Percentiles rank a stretch among this genome's conserved stretches.
Conservation (phyloP, 2,888 invertebrate species). For the Sinopyrophorus schimmeli region DNA sequence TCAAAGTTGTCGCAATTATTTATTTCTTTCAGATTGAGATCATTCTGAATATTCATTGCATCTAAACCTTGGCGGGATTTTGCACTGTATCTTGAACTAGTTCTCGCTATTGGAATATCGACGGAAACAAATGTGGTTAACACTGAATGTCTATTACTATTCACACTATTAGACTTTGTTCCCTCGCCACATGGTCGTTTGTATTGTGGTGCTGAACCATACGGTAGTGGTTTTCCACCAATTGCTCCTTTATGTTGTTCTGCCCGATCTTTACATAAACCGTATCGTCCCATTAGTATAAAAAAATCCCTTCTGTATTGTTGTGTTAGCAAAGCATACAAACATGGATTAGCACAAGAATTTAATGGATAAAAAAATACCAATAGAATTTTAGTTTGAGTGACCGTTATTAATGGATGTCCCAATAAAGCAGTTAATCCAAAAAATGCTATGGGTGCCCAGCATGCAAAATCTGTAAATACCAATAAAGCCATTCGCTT, state of each 20-base stretch:
- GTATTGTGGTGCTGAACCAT: constrained; percentile 50
- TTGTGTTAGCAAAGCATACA: constrained; percentile 69
- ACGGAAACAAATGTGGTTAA: constrained; percentile 53
- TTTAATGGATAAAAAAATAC: constrained; percentile 73
- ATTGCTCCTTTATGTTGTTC: constrained; percentile 56
- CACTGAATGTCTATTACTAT: constrained; percentile 49
- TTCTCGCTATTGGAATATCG: constrained; percentile 48
- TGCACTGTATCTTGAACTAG: constrained; percentile 44
- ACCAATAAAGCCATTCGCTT: constrained; percentile 70
- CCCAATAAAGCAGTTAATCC: constrained; percentile 67
- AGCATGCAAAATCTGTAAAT: constrained; percentile 66
- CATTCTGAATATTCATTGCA: constrained; percentile 43
- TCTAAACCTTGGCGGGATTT: constrained; percentile 40
- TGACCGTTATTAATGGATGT: constrained; percentile 62
- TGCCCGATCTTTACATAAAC: constrained; percentile 54
- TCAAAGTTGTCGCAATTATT: constrained; percentile 40
- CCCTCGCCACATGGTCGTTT: constrained; percentile 40
- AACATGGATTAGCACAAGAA: constrained; percentile 70
- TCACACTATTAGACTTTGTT: constrained; percentile 28
- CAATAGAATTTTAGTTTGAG: constrained; percentile 60
- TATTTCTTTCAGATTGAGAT: constrained; percentile 42
- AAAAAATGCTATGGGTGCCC: constrained; percentile 70
- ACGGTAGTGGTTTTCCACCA: constrained; percentile 52
- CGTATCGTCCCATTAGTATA: constrained; percentile 58
- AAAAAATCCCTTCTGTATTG: constrained; percentile 65